These are phyloP conservation scores for Ceraclea dissimilis DNA, from an alignment of 2,888 invertebrate species.

Conservation along the genomic window DNA sequence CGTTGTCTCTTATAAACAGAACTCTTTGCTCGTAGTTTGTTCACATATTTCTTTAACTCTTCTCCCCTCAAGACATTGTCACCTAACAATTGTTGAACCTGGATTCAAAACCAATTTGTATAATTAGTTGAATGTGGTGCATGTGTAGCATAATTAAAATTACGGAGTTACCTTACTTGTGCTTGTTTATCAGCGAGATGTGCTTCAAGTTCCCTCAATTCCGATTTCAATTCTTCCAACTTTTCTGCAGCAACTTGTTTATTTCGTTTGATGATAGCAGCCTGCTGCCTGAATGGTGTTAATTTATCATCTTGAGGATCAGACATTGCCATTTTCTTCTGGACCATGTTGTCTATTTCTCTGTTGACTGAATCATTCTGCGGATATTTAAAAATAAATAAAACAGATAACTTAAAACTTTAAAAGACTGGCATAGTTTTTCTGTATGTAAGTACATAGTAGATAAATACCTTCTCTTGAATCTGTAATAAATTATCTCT, in stretches of 20 bases:
- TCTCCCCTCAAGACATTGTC: slow-evolving; percentile 70
- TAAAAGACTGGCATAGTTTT: neutral
- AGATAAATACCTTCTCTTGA: slow-evolving; percentile 58
- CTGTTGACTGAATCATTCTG: slow-evolving; percentile 46
- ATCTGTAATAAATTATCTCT: slow-evolving; percentile 56
- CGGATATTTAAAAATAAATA: neutral
- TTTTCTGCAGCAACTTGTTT: slow-evolving; percentile 67
- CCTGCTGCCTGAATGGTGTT: slow-evolving; percentile 79
- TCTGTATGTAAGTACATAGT: no score
- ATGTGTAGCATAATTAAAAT: no score
- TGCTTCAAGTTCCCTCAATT: slow-evolving; percentile 52
- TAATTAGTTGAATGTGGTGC: no score
- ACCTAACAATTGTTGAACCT: slow-evolving; percentile 49
- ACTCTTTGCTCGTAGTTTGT: slow-evolving; percentile 71
- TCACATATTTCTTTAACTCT: slow-evolving; percentile 79
- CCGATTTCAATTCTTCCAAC: slow-evolving; percentile 58
- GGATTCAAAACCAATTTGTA: no score
- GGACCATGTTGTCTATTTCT: slow-evolving; percentile 65
- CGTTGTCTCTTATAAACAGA: slow-evolving; percentile 74
- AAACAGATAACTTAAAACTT: neutral
- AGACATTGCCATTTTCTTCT: slow-evolving; percentile 57
- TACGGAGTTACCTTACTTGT: slow-evolving; percentile 34
- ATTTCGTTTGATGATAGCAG: slow-evolving; percentile 69
- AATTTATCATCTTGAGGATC: slow-evolving; percentile 66
- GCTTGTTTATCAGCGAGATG: slow-evolving; percentile 52